Evolutionary conservation across 2,797 vertebrate genomes (phyloP).

Genomic region (Margarornis squamiger): DNA sequence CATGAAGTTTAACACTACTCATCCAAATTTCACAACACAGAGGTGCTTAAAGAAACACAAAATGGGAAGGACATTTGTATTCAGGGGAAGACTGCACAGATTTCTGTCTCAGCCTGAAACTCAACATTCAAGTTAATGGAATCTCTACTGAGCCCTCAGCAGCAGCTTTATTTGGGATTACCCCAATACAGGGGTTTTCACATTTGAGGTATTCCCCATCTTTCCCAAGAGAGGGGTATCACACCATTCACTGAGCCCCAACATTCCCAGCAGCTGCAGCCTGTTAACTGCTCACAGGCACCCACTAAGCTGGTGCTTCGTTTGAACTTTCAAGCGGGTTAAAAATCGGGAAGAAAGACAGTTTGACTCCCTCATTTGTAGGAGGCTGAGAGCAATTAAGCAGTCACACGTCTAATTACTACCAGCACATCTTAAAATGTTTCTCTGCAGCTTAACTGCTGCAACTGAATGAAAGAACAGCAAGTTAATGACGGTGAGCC

Average conservation of each 20-base stretch:
- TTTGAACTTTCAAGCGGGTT: constrained; percentile 6
- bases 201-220: background rate
- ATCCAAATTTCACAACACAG: background rate
- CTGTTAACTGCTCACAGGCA: background rate
- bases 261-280: background rate
- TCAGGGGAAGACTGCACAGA: background rate
- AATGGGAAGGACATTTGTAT: background rate
- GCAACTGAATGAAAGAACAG: background rate
- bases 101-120: background rate
- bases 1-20: rapidly evolving
- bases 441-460: background rate
- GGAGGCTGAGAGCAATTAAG: background rate
- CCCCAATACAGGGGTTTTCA: background rate
- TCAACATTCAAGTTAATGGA: background rate
- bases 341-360: background rate
- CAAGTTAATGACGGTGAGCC: background rate
- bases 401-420: background rate
- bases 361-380: background rate
- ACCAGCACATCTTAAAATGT: background rate
- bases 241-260: background rate
- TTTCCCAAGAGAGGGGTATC: background rate
- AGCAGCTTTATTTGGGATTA: background rate
- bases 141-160: background rate
- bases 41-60: background rate
- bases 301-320: background rate